Conservation (phyloP, 2,113 vertebrate genomes). For the Manacus vitellinus region DNA sequence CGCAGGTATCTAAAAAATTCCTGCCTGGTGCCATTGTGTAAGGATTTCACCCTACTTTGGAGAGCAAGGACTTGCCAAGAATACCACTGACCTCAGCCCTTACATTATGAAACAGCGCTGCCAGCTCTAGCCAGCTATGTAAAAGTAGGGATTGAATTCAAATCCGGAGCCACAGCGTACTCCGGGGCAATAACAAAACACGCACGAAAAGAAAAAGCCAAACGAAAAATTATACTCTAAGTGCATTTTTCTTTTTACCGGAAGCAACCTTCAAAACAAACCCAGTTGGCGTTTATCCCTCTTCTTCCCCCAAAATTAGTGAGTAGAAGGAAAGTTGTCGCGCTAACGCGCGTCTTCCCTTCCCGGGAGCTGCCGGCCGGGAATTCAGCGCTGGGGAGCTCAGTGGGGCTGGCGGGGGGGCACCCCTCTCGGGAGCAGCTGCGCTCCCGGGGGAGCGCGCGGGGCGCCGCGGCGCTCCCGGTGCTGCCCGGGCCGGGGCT, state of each 20-base stretch:
- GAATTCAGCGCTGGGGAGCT: not conserved
- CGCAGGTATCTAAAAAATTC: conserved; percentile 38
- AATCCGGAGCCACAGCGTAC: not conserved
- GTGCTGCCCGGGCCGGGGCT: not conserved
- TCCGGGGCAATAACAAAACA: not conserved
- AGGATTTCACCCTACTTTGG: conserved; percentile 29
- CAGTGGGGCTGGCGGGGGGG: not conserved
- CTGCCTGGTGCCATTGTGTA: conserved; percentile 16
- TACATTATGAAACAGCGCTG: conserved; percentile 44
- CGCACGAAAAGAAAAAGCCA: not conserved
- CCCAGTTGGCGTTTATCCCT: not conserved
- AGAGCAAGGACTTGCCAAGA: conserved; percentile 18
- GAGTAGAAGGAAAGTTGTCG: not conserved
- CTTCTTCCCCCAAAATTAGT: not conserved
- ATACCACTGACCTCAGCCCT: conserved; percentile 47
- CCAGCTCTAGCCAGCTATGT: conserved; percentile 21
- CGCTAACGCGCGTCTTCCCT: not conserved
- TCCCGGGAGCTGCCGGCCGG: not conserved
- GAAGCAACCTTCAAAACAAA: not conserved
- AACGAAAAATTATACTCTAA: not conserved
- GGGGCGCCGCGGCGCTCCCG: not conserved
- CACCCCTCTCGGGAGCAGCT: not conserved
- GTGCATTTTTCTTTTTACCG: not conserved
- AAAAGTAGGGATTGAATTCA: not conserved
- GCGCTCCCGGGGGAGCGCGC: not conserved